Evolutionary conservation across 1,140 invertebrate species (phyloP).

Genomic region (Drosophila sechellia): DNA sequence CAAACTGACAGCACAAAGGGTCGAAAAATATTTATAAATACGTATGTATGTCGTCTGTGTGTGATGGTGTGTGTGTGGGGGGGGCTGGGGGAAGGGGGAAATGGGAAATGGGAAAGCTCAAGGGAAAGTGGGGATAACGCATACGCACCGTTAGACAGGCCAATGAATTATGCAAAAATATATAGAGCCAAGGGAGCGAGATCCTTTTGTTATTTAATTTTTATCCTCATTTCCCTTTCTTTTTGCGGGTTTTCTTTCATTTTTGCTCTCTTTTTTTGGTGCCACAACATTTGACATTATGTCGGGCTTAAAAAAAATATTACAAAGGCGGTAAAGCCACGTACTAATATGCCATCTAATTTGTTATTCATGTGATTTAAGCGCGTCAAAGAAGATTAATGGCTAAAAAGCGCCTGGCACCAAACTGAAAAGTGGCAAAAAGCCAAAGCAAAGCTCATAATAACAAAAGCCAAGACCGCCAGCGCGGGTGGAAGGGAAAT

Average conservation of each 20-base stretch:
- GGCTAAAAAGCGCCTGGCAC: conserved; percentile 41
- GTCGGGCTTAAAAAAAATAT: conserved; percentile 26
- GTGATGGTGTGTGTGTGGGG: background rate
- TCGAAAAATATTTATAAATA: conserved; percentile 3
- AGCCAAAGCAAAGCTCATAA: conserved; percentile 46
- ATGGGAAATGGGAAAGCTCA: conserved; percentile 1
- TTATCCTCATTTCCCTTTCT: conserved; percentile 16
- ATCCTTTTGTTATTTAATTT: conserved; percentile 70
- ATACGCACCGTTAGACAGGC: conserved; percentile 79
- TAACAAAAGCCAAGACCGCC: conserved; percentile 36
- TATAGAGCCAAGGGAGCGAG: conserved; percentile 25
- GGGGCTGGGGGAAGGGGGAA: too few relatives aligned
- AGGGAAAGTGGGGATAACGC: conserved; percentile 42
- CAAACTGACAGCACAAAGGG: conserved; percentile 71
- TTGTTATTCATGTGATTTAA: conserved; percentile 84
- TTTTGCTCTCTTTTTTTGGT: conserved; percentile 4
- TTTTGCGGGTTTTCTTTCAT: conserved; percentile 1
- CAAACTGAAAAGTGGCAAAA: conserved; percentile 46
- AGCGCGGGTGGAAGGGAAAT: too few relatives aligned
- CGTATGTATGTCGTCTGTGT: background rate
- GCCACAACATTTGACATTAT: conserved; percentile 61
- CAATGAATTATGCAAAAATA: conserved; percentile 81
- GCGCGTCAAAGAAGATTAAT: conserved; percentile 84
- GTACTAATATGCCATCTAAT: conserved; percentile 81
- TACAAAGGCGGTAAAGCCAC: conserved; percentile 44